Percentiles rank a stretch among this genome's conserved stretches.
These are phyloP conservation scores for Falco novaeseelandiae DNA, from an alignment of 2,797 vertebrate species.

Conservation along the genomic window DNA sequence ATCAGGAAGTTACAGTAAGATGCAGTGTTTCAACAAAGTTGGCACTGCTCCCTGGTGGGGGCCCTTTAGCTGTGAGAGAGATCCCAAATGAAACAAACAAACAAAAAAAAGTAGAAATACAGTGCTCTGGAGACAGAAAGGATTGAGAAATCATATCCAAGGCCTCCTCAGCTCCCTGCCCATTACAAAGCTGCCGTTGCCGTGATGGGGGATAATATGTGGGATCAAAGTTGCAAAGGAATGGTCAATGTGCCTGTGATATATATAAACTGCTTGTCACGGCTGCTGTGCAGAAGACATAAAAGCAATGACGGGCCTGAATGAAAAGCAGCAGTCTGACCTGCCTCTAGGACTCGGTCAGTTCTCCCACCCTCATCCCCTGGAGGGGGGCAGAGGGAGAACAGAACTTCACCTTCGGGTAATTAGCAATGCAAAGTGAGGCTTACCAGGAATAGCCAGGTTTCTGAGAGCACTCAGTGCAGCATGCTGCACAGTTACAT, in stretches of 20 bases:
- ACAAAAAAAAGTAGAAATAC: not conserved
- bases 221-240: not conserved
- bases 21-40: not conserved
- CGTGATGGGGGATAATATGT: not conserved
- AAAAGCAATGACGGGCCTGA: not conserved
- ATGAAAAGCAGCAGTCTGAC: not conserved
- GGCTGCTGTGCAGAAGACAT: not conserved
- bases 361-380: not conserved
- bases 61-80: not conserved
- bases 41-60: not conserved
- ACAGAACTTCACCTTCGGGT: not conserved
- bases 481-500: slow-evolving; percentile 96
- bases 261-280: not conserved
- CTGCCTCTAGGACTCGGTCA: not conserved
- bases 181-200: not conserved
- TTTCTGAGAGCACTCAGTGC: slow-evolving; percentile 95
- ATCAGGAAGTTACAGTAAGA: not conserved
- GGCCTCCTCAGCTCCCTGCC: not conserved
- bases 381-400: not conserved
- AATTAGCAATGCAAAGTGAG: not conserved
- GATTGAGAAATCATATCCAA: not conserved
- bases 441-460: slow-evolving; percentile 94
- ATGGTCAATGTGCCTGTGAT: not conserved
- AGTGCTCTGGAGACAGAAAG: not conserved
- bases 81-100: not conserved